Evolutionary conservation across 2,888 invertebrate species (phyloP), one percentile per base, ranked within the genome.

Genomic region (Chloroclystis v-ata): DNA sequence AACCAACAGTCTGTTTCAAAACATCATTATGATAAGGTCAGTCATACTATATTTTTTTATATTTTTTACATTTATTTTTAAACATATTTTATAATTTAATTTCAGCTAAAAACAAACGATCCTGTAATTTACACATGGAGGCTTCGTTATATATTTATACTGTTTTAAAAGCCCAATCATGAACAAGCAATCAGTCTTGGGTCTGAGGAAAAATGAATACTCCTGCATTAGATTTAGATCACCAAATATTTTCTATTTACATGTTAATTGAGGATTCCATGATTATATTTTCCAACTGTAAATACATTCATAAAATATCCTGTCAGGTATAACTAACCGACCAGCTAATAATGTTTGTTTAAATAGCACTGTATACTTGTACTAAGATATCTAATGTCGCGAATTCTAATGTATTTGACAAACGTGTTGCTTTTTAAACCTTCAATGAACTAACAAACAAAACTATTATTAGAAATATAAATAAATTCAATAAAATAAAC

Each of bases 181-280:
- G 70, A 67, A 67, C 73, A 70, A 79, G 70, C 78, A 74, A 78
- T 82, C 82, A 85, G 84, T 84, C 84, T 84, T 84, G 75, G 74
- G 72, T 78, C 72, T 73, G 78, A 81, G 75, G 75, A 82, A 82
- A 82, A 65, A 74, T 69, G 63, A 73, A 63, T 72, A 70, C 63
- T 64, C 62, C 63, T 60, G 61, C 61, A 64, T 68, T 61, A 69
- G 60, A 65, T 65, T 65, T 61, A 49, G 58, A 67, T 40, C 50
- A 52, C 47, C 26, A 59, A 56, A 61, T 41, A 50, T 24, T 6
- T 46, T 55, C 47, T 54, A 59, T 49, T 40, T 46, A 42, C 43
- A 49, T 35, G 35, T 43, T 26, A 30, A 28, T 47, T 40, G 42
- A 49, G 50, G 56, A 55, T 53, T 55, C 55, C 55, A 55, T 49